Evolutionary conservation across 2,113 vertebrate species (phyloP).

Genomic region (Ceuthmochares aereus): DNA sequence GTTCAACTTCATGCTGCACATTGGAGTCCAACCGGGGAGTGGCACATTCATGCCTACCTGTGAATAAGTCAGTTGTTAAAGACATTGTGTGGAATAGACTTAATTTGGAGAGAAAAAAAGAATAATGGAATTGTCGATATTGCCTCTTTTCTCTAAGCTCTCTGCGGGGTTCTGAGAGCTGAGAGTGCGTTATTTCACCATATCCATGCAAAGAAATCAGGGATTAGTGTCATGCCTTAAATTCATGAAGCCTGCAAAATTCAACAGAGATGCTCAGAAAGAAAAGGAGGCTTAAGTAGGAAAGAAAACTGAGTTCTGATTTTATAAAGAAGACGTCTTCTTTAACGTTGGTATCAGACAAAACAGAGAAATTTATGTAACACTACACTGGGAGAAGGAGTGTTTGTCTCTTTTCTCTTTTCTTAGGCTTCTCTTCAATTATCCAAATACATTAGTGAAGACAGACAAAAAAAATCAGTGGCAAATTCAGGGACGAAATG

Average conservation of each 20-base stretch:
- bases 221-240: neutral
- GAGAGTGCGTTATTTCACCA: neutral
- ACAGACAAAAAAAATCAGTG: neutral
- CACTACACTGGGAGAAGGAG: neutral
- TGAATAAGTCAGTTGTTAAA: neutral
- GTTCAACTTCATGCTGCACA: accelerated
- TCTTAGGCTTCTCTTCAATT: slow-evolving; percentile 31
- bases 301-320: neutral
- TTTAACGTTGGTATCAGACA: neutral
- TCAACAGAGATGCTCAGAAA: neutral
- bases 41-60: accelerated
- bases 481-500: neutral
- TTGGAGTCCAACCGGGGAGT: neutral
- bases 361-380: neutral
- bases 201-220: neutral
- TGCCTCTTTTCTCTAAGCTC: neutral
- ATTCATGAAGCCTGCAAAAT: neutral
- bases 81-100: neutral
- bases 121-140: neutral
- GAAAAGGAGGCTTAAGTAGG: neutral
- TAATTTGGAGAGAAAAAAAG: neutral
- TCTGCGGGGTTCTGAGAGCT: neutral
- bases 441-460: neutral
- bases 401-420: neutral
- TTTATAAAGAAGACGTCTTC: neutral